Evolutionary conservation across 2,888 invertebrate species (phyloP), one percentile per base, ranked within the genome.

Genomic region (Melieria picta): DNA sequence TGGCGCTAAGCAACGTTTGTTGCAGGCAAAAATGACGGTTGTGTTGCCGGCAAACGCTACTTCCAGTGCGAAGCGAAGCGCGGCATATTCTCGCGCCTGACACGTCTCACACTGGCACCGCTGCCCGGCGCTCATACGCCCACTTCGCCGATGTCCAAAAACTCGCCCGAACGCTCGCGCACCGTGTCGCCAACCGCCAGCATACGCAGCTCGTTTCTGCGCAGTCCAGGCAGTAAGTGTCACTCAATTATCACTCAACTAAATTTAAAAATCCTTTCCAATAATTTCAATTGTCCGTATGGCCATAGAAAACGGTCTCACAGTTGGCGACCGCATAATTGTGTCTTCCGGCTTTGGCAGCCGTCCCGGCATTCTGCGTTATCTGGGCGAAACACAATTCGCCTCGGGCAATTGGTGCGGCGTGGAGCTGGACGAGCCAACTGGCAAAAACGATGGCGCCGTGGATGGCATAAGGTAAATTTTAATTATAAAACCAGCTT

Each of bases 381-480:
- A 91, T 85, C 90, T 97, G 76, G 98, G 98, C 45, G 88, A 90
- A 65, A 95, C 98, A 48, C 94, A 96, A 81, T 98, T 98, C 86
- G 97, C 98, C 1, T 87, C 92, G 50, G 98, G 98, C 50, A 92
- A 96, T 79, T 98, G 98, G 98, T 97, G 95, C 75, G 98, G 98
- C 43, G 93, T 99, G 30, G 97, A 98, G 86, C 89, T 99, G 78
- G 97, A 98, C 84, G 96, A 97, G 77, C 93, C 96, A 1, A 88
- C 93, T 73, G 99, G 99, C 68, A 98, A 98, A 88, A 98, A 99
- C 87, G 97, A 99, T 84, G 98, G 99, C 72, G 92, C 95, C 65
- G 96, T 98, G 48, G 94, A 93, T 77, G 97, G 96, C 69, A 93
- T 93, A 87, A 93, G 96, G 96, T 98, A 78, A 42, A 63, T 43